These are phyloP conservation scores for Chaetodon auriga DNA, from an alignment of 2,113 vertebrate genomes.

Conservation along the genomic window DNA sequence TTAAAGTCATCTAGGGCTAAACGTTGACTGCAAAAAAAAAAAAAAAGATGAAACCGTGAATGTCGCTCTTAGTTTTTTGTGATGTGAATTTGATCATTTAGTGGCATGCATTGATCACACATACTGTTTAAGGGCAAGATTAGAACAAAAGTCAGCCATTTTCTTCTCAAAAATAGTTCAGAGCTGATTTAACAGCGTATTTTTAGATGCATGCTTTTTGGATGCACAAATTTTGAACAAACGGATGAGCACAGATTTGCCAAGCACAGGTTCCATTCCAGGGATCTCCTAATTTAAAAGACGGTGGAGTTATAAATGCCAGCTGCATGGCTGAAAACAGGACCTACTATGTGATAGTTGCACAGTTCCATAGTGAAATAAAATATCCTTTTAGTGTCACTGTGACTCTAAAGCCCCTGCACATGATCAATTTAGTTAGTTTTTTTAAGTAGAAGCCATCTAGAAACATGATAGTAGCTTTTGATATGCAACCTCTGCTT, in stretches of 20 bases:
- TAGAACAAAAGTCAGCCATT: constrained; percentile 37
- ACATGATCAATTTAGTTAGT: constrained; percentile 45
- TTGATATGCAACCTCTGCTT: constrained; percentile 53
- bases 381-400: constrained; percentile 48
- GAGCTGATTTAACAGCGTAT: constrained; percentile 39
- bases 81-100: constrained; percentile 54
- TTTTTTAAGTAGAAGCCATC: constrained; percentile 5
- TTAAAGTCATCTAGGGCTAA: constrained; percentile 58
- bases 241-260: constrained; percentile 47
- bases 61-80: constrained; percentile 56
- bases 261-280: constrained; percentile 44
- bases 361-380: constrained; percentile 57
- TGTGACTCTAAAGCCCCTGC: constrained; percentile 48
- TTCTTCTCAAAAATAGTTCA: constrained; percentile 12
- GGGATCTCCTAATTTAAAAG: constrained; percentile 15
- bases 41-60: constrained; percentile 56
- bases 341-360: constrained; percentile 63
- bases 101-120: constrained; percentile 53
- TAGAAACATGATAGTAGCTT: constrained; percentile 28
- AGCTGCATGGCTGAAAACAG: constrained; percentile 61
- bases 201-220: constrained; percentile 63
- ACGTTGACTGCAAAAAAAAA: constrained; percentile 65
- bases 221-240: constrained; percentile 51
- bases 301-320: constrained; percentile 9
- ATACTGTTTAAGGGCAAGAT: constrained; percentile 21